These are phyloP conservation scores for Ictalurus furcatus DNA, from an alignment of 2,113 vertebrate genomes.

Conservation along the genomic window DNA sequence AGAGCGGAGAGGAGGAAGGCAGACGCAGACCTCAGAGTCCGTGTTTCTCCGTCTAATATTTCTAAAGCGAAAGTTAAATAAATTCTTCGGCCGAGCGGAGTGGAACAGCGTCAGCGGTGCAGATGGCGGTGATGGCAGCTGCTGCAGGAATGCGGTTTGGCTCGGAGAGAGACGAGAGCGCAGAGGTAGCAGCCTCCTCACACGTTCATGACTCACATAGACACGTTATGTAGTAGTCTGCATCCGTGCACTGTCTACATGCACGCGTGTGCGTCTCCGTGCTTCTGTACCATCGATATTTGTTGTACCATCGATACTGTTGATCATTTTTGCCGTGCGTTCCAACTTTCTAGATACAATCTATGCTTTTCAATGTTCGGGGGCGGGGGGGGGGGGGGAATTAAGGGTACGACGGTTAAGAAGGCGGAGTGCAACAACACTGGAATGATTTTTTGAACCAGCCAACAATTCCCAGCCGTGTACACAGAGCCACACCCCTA, in stretches of 20 bases:
- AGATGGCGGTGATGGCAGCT: constrained; percentile 77
- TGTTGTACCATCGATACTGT: not conserved
- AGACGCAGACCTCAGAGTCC: constrained; percentile 56
- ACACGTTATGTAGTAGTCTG: constrained; percentile 10
- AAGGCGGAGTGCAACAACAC: not conserved
- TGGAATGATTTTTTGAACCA: too few species aligned
- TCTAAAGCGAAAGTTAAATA: constrained; percentile 74
- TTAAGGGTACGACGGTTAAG: not conserved
- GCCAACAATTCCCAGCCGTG: too few species aligned
- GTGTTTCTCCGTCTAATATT: constrained; percentile 72
- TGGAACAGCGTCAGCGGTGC: constrained; percentile 74
- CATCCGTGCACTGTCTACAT: not conserved
- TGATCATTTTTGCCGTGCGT: not conserved
- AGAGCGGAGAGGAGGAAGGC: constrained; percentile 41
- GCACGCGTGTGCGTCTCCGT: not conserved
- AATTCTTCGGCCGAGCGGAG: constrained; percentile 71
- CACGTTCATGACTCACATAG: constrained; percentile 7
- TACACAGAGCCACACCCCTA: too few species aligned
- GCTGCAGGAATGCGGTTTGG: constrained; percentile 74
- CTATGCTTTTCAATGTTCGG: not conserved
- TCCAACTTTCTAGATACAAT: not conserved
- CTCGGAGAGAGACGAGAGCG: constrained; percentile 50
- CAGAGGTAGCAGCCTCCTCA: constrained; percentile 42
- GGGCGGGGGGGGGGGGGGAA: too few species aligned
- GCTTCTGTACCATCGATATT: not conserved